Evolutionary conservation across 1,140 invertebrate species (phyloP), one percentile per base, ranked within the genome.

Genomic region (Orussus abietinus): DNA sequence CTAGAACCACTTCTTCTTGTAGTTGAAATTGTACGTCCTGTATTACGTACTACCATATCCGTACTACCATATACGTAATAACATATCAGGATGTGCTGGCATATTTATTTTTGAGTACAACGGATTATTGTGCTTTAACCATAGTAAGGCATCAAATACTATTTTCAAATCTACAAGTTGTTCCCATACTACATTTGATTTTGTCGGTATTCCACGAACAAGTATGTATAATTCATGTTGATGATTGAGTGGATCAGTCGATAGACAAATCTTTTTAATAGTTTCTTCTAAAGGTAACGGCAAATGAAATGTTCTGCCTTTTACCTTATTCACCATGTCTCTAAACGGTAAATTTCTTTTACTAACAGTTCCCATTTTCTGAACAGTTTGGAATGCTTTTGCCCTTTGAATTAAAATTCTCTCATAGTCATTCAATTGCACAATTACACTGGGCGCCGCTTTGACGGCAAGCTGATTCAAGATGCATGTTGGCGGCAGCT

Each of bases 161-260:
- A 46, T 47, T 29, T 51, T 41, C 19, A 54, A 6, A 18, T 53
- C 11, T 0, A 55, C 44, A 25, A 52, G 14, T 4, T 28, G 13
- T 47, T 57, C 26, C 45, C 49, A 57, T 9, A 55, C 35, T 29
- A 44, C 21, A 13, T 53, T 53, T 3, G 32, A 17, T 31, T 53
- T 57, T 6, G 34, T 55, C 11, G 46, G 41, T 31, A 49, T 18
- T 14, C 29, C 32, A 18, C 58, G 37, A 2, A 63, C 43, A 29
- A 61, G 28, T 26, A 65, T 57, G 34, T 47, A 53, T 17, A 64
- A 36, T 47, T 61, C 45, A 19, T 40, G 42, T 26, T 57, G 45
- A 14, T 17, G 4, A 46, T 32, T 37, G 3, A 47, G 19, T 6
- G 36, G n/a, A 10, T 47, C 37, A 12, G 10, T 25, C 12, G 44